Evolutionary conservation across 2,113 vertebrate species (phyloP).

Genomic region (Odontophorus gujanensis): DNA sequence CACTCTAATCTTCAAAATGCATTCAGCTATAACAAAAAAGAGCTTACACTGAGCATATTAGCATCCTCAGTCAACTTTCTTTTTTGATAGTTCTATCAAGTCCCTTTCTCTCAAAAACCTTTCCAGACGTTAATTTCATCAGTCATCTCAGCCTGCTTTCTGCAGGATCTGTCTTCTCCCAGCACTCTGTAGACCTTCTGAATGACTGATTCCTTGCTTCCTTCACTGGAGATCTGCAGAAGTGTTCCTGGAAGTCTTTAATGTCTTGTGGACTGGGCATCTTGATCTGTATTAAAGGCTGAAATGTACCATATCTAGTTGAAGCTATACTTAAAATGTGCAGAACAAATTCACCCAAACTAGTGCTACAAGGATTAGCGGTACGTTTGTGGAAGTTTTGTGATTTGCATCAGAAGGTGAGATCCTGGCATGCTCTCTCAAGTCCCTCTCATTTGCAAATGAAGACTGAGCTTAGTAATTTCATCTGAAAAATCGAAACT

Average conservation of each 20-base stretch:
- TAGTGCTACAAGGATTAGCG: background rate
- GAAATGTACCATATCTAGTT: background rate
- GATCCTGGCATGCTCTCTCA: background rate
- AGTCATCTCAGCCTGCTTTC: background rate
- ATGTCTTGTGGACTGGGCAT: background rate
- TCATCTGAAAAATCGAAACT: slow-evolving; percentile 41
- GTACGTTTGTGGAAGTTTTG: background rate
- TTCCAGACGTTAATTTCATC: background rate
- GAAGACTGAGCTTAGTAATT: slow-evolving; percentile 14
- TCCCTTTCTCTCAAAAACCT: background rate
- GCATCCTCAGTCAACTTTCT: background rate
- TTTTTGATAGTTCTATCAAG: background rate
- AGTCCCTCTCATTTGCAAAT: background rate
- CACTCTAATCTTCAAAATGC: background rate
- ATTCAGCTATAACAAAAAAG: background rate
- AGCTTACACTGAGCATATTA: background rate
- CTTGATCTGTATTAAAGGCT: background rate
- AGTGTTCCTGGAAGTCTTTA: background rate
- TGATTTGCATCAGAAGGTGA: background rate
- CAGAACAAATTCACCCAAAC: background rate
- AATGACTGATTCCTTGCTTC: background rate
- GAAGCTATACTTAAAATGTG: background rate
- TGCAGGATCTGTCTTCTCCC: background rate
- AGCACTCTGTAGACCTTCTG: background rate
- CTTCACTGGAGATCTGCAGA: background rate